Base-by-base conservation (phyloP, 2,113 vertebrate species). In the Colistium nudipinnis region DNA sequence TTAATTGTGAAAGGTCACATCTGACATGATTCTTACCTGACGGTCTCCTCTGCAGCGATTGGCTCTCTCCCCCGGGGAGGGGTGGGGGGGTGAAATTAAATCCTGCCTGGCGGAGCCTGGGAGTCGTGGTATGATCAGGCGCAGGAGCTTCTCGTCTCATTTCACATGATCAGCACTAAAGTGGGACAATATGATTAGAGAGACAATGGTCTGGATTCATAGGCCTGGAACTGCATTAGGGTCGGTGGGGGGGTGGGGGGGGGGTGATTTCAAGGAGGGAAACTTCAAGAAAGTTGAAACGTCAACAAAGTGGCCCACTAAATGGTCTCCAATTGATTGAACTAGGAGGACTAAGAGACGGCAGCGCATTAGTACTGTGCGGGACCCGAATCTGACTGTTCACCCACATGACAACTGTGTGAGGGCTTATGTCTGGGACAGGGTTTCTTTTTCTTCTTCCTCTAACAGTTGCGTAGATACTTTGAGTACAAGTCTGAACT, bases 1-100 rank as follows among this genome's bases (percentile, higher is more conserved):
- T 91, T 91, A 91, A 91, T 92, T 91, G 83, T 76, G 74, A 87
- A 92, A 92, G 89, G 89, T 91, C 90, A 90, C 72, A 86, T 88
- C 83, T 87, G 87, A 89, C 83, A 87, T 76, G 83, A 87, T 88
- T 91, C 81, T 74, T 89, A 92, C 90, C 89, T 87, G 80, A 76
- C 82, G 76, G 66, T 83, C 83, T 84, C 77, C 64, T 86, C 83
- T 56, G 71, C 62, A 69, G 78, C 62, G 63, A 84, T 81, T 82
- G 75, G 73, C 73, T 87, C 67, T 38, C 63, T 66, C 88, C 78
- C 61, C 7, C n/a, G n/a, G n/a, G n/a, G n/a, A n/a, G 52, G 87
- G 88, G 89, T 88, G 76, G 64, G 24, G 73, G 60, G 84, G 80
- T 79, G 87, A 91, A 91, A 93, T 92, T 90, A 88, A 88, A 89